Evolutionary conservation across 2,113 vertebrate genomes (phyloP).

Genomic region (Tragulus kanchil): DNA sequence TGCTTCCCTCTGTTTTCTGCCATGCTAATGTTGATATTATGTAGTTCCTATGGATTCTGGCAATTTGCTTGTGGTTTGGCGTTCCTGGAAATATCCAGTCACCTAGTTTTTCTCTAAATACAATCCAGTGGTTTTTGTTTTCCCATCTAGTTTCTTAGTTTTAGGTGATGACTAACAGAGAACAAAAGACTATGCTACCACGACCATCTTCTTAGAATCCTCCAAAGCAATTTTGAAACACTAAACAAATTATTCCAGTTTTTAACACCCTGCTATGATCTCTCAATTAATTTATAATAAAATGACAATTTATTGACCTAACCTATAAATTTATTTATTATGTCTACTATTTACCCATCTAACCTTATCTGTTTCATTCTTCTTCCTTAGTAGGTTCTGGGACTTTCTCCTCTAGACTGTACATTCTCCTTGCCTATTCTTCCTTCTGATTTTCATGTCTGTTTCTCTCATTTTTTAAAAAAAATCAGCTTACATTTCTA

Average conservation of each 20-base stretch:
- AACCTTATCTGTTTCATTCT: background rate
- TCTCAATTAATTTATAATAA: slow-evolving; percentile 16
- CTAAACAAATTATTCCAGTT: background rate
- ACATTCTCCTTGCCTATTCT: background rate
- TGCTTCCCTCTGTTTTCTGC: background rate
- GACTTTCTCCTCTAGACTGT: background rate
- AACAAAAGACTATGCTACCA: background rate
- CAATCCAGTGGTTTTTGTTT: background rate
- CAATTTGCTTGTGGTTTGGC: background rate
- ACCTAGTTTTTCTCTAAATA: background rate
- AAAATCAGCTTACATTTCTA: background rate
- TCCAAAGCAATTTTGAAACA: background rate
- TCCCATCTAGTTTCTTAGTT: background rate
- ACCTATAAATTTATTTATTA: background rate
- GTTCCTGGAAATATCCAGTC: background rate
- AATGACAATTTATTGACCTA: background rate
- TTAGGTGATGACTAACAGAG: background rate
- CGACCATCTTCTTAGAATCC: background rate
- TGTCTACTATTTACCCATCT: background rate
- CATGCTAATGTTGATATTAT: background rate
- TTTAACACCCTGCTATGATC: background rate
- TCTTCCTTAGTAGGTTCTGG: background rate
- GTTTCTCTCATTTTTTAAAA: background rate
- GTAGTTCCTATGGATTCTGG: background rate
- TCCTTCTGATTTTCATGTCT: background rate